Evolutionary conservation across 2,797 vertebrate genomes (phyloP).

Genomic region (Bovichtus diacanthus): DNA sequence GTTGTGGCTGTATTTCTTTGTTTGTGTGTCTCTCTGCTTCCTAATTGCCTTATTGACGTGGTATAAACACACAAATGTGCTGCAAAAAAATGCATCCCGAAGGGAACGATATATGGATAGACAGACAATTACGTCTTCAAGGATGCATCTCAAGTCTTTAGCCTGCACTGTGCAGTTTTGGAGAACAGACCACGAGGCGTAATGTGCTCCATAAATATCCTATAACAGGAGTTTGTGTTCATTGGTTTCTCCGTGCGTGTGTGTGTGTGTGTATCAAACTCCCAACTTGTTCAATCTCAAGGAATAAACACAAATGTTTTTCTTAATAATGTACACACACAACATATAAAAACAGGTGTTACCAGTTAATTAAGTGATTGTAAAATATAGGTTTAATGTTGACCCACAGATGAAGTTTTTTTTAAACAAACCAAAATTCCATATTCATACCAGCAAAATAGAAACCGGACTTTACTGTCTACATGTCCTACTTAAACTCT

Average conservation of each 20-base stretch:
- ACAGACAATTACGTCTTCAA: background rate
- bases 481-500: too few species aligned
- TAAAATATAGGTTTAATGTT: too few species aligned
- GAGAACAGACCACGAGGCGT: conserved; percentile 4
- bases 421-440: too few species aligned
- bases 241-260: background rate
- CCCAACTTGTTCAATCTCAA: background rate
- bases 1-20: background rate
- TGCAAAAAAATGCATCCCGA: background rate
- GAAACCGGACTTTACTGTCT: too few species aligned
- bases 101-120: background rate
- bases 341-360: too few species aligned
- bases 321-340: too few species aligned
- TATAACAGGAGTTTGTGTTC: conserved; percentile 32
- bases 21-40: background rate
- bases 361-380: too few species aligned
- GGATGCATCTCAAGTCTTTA: conserved; percentile 6
- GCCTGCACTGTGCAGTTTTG: background rate
- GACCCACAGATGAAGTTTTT: too few species aligned
- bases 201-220: background rate
- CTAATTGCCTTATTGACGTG: background rate
- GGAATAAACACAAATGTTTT: too few species aligned
- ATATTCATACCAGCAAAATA: too few species aligned
- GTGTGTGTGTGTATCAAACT: background rate
- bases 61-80: background rate